Conservation (phyloP, 2,888 invertebrate genomes). For the Athalia circularis region DNA sequence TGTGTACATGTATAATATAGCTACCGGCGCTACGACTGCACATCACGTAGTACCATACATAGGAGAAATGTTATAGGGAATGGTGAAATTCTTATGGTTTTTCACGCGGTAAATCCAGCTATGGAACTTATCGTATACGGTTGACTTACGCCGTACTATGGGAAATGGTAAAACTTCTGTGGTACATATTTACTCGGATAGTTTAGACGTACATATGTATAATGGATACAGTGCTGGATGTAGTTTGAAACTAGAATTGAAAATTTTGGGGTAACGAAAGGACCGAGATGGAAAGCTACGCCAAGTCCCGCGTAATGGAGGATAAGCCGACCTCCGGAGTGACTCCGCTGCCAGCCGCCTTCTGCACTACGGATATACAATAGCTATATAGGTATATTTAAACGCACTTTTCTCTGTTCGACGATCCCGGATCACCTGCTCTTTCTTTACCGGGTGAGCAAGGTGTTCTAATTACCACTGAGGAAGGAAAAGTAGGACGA, state of each 20-base stretch:
- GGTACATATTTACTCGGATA: too few species aligned
- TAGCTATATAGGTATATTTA: constrained; percentile 57
- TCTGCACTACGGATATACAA: not conserved
- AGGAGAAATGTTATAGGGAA: too few species aligned
- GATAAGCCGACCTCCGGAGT: constrained; percentile 67
- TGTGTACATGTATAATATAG: too few species aligned
- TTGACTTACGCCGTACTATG: constrained; percentile 64
- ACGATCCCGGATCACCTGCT: constrained; percentile 33
- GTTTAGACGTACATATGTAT: too few species aligned
- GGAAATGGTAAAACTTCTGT: constrained; percentile 39
- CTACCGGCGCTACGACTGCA: too few species aligned
- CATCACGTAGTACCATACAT: too few species aligned
- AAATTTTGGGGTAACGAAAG: constrained; percentile 58
- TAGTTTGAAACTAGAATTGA: not conserved
- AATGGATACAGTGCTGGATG: not conserved
- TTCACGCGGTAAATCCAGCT: too few species aligned
- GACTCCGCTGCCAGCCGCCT: constrained; percentile 56
- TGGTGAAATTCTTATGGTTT: too few species aligned
- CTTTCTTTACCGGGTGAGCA: constrained; percentile 13
- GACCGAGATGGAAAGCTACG: constrained; percentile 53
- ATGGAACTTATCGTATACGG: constrained; percentile 57
- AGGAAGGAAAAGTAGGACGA: constrained; percentile 9
- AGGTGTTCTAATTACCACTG: constrained; percentile 42
- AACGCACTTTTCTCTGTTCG: constrained; percentile 60
- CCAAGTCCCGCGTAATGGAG: constrained; percentile 69